A percentile compares a stretch with the other conserved stretches of the same genome.
phyloP scores from a whole-genome alignment of 2,797 vertebrate genomes.

The Notolepis coatsorum region DNA sequence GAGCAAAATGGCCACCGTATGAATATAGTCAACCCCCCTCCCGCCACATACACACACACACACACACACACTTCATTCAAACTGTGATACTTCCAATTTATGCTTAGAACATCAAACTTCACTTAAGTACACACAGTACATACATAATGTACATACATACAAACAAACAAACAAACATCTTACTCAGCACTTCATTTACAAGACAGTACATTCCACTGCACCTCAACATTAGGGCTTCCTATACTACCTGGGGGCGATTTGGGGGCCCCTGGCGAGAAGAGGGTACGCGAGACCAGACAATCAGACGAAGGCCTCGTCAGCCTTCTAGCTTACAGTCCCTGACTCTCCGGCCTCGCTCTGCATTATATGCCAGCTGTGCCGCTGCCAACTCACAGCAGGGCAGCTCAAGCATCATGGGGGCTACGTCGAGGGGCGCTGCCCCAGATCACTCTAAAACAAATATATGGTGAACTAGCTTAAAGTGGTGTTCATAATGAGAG shows the following conservation, averaged over 20 bases:
- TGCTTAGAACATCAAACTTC: conserved; percentile 43
- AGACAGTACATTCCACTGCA: conserved; percentile 57
- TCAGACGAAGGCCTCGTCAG: conserved; percentile 22
- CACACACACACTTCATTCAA: conserved; percentile 27
- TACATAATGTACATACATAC: too few relatives aligned
- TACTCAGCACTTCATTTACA: conserved; percentile 40
- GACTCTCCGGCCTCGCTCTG: not conserved
- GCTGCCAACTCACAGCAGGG: conserved; percentile 27
- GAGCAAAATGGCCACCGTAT: too few relatives aligned
- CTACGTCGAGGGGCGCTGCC: too few relatives aligned
- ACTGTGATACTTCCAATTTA: conserved; percentile 26
- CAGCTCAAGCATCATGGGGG: conserved; percentile 28
- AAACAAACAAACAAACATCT: conserved; percentile 38
- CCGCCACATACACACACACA: too few relatives aligned
- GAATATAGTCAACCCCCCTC: too few relatives aligned
- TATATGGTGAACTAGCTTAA: too few relatives aligned
- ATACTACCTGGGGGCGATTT: not conserved
- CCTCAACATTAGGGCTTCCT: conserved; percentile 21
- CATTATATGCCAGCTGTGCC: conserved; percentile 9
- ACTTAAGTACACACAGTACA: too few relatives aligned
- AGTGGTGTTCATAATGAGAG: too few relatives aligned
- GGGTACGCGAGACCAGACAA: conserved; percentile 27
- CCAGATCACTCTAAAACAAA: too few relatives aligned
- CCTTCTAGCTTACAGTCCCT: not conserved
- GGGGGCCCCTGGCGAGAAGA: conserved; percentile 25